phyloP scores from a whole-genome alignment of 2,113 vertebrate species.

The Copsychus sechellarum region DNA sequence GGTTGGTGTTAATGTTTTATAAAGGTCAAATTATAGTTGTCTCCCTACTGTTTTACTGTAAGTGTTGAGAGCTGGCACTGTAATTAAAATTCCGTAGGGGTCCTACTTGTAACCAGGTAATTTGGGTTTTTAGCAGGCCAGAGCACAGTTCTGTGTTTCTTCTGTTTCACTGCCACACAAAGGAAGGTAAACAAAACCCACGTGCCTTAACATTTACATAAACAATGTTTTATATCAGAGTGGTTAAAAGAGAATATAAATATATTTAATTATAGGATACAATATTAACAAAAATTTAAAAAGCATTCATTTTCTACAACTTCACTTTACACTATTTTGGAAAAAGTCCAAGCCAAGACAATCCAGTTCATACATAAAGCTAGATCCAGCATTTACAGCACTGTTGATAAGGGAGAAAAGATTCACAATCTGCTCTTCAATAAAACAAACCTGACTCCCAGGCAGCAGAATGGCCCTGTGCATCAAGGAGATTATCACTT shows the following conservation, averaged over 20 bases:
- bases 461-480: neutral
- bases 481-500: neutral
- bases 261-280: neutral
- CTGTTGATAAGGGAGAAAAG: neutral
- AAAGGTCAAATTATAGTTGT: conserved; percentile 40
- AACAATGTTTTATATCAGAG: neutral
- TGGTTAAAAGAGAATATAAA: neutral
- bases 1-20: conserved; percentile 26
- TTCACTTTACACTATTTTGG: neutral
- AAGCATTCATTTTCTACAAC: neutral
- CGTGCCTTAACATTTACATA: neutral
- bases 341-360: neutral
- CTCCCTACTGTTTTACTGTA: conserved; percentile 12
- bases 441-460: neutral
- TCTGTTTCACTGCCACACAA: neutral
- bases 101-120: neutral
- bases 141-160: neutral
- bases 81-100: conserved; percentile 56
- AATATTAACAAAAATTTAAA: neutral
- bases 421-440: neutral
- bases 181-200: neutral
- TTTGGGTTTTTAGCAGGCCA: conserved; percentile 25
- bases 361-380: neutral
- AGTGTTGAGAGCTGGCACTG: neutral
- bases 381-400: neutral